Evolutionary conservation across 2,113 vertebrate species (phyloP), one percentile per base, ranked within the genome.

Genomic region (Athene noctua): DNA sequence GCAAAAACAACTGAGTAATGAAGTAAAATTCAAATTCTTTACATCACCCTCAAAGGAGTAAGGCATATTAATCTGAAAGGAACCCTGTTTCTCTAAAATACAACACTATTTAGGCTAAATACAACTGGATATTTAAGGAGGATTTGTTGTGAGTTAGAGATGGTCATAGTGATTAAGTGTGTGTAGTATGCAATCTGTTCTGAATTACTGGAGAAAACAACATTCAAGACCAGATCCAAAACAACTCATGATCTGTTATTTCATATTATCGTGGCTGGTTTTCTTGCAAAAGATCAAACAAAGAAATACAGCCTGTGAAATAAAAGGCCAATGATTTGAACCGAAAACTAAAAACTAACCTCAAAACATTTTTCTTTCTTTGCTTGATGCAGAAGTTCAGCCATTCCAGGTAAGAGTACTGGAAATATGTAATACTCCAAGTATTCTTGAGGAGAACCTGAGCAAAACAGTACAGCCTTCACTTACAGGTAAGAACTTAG

Each of bases 381-480:
- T 44, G 98, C 99, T 94, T 97, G 98, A 32, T 96, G 97, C 80
- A 99, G 97, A 74, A 99, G 96, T 46, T 98, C 98, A 59, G 98
- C 98, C 94, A 99, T 87, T 74, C 98, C 99, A 0, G 99, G 99
- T 26, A 99, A 68, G 89, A 99, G 97, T 51, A 98, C 96, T 29
- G 99, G 99, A 94, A 99, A 99, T 88, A 99, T 66, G 52, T 80
- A 98, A 59, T 54, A 90, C 96, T 99, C 98, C 71, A 99, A 81
- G 82, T 98, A 99, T 36, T 92, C 74, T 14, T 11, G 96, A 85
- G 98, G 96, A 80, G 98, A 97, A 97, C 98, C 99, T 99, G 97
- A 82, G 95, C 46, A 54, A 93, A 94, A 92, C 32, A 94, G 80
- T 36, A 44, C 49, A 86, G 49, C 57, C 51, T 58, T 77, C 52